A percentile compares a stretch with the other conserved stretches of the same genome.
Evolutionary conservation across 2,888 invertebrate species (phyloP).

Genomic region (Campoplex nolae): DNA sequence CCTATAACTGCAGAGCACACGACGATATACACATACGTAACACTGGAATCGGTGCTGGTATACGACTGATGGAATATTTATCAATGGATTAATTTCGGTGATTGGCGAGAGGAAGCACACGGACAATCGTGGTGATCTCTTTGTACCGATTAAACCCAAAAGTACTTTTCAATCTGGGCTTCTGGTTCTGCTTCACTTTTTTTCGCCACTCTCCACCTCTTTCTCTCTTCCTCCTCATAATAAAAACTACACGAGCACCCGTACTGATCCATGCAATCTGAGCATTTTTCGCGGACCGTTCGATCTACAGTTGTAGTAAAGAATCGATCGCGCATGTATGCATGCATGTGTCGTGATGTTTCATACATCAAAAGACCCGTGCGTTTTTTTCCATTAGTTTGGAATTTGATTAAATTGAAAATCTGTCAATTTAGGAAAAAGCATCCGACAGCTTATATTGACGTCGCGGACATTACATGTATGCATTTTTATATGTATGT

Average conservation of each 20-base stretch:
- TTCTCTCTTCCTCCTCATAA: conserved; percentile 35
- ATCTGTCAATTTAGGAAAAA: conserved; percentile 84
- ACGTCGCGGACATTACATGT: conserved; percentile 72
- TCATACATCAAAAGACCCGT: conserved; percentile 81
- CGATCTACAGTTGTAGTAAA: conserved; percentile 44
- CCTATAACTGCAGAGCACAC: not conserved
- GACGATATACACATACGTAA: not conserved
- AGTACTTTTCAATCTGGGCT: conserved; percentile 81
- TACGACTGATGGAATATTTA: conserved; percentile 80
- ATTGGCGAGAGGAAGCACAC: conserved; percentile 77
- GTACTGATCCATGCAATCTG: conserved; percentile 62
- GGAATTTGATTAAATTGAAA: conserved; percentile 84
- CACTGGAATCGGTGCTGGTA: conserved; percentile 57
- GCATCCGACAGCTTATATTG: conserved; percentile 83
- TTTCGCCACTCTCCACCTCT: conserved; percentile 65
- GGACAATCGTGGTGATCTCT: conserved; percentile 77
- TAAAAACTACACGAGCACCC: conserved; percentile 55
- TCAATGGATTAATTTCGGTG: conserved; percentile 82
- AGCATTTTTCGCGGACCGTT: conserved; percentile 57
- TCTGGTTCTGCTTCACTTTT: conserved; percentile 63
- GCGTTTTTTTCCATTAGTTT: conserved; percentile 84
- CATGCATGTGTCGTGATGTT: conserved; percentile 54
- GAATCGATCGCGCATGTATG: conserved; percentile 55
- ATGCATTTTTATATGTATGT: conserved; percentile 28
- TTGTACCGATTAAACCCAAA: conserved; percentile 81